phyloP scores from a whole-genome alignment of 2,888 invertebrate genomes.

The Melanchra persicariae region DNA sequence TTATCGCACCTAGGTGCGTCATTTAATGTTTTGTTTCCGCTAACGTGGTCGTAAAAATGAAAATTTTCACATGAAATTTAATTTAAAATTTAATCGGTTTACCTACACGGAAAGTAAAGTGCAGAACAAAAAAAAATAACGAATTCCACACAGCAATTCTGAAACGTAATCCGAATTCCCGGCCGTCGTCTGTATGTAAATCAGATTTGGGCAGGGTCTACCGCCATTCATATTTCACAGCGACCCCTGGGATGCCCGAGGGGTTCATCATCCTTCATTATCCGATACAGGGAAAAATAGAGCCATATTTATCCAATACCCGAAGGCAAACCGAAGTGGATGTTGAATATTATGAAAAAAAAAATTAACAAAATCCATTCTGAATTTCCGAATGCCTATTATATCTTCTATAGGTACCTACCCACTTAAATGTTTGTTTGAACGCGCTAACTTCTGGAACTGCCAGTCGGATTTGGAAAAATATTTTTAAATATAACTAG shows the following conservation, averaged over 20 bases:
- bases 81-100: neutral
- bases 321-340: conserved; percentile 4
- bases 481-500: too few relatives aligned
- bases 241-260: conserved; percentile 1
- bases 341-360: neutral
- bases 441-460: too few relatives aligned
- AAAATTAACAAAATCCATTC: too few relatives aligned
- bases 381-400: too few relatives aligned
- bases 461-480: too few relatives aligned
- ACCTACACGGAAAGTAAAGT: neutral
- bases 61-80: neutral
- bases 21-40: neutral
- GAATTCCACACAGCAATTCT: neutral
- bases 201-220: conserved; percentile 16
- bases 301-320: neutral
- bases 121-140: neutral
- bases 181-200: conserved; percentile 18
- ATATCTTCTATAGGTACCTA: too few relatives aligned
- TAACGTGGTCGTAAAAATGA: neutral
- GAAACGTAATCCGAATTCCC: conserved; percentile 6
- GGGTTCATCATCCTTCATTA: conserved; percentile 10
- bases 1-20: neutral
- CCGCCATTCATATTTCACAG: conserved; percentile 22
- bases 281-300: conserved; percentile 10
- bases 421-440: too few relatives aligned